phyloP scores from a whole-genome alignment of 2,113 vertebrate species.

The Tachuris rubrigastra region DNA sequence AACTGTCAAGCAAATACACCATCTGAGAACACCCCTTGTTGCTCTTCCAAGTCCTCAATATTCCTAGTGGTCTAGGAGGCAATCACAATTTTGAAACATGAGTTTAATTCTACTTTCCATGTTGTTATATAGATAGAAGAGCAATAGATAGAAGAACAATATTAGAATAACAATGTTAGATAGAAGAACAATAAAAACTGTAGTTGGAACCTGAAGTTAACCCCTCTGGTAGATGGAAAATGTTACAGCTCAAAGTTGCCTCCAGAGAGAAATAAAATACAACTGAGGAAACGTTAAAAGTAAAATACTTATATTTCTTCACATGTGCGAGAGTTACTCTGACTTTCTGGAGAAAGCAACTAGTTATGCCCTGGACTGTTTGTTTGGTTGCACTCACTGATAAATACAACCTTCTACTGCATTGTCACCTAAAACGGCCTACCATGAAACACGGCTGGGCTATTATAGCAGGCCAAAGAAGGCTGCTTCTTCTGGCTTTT shows the following conservation, averaged over 20 bases:
- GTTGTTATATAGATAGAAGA: conserved; percentile 19
- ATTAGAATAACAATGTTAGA: too few species aligned
- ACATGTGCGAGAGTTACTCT: not conserved
- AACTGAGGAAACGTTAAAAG: not conserved
- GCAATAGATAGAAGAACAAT: too few species aligned
- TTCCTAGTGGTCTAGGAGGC: not conserved
- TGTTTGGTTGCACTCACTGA: not conserved
- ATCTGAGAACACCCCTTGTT: not conserved
- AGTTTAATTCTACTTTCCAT: conserved; percentile 37
- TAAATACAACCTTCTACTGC: not conserved
- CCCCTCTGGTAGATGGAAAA: not conserved
- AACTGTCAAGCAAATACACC: not conserved
- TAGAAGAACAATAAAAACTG: conserved; percentile 24
- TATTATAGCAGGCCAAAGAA: not conserved
- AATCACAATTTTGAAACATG: conserved; percentile 19
- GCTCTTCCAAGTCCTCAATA: not conserved
- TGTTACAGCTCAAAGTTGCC: not conserved
- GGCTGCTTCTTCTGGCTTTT: not conserved
- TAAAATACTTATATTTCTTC: not conserved
- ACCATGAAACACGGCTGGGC: not conserved
- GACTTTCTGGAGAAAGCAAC: not conserved
- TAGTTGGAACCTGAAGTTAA: not conserved
- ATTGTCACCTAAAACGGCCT: not conserved
- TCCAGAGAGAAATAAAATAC: conserved; percentile 4
- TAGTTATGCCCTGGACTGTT: not conserved